Percentiles rank a stretch among this genome's conserved stretches.
These are phyloP conservation scores for Sterrhoptilus dennistouni DNA, from an alignment of 2,113 vertebrate genomes.

Conservation along the genomic window DNA sequence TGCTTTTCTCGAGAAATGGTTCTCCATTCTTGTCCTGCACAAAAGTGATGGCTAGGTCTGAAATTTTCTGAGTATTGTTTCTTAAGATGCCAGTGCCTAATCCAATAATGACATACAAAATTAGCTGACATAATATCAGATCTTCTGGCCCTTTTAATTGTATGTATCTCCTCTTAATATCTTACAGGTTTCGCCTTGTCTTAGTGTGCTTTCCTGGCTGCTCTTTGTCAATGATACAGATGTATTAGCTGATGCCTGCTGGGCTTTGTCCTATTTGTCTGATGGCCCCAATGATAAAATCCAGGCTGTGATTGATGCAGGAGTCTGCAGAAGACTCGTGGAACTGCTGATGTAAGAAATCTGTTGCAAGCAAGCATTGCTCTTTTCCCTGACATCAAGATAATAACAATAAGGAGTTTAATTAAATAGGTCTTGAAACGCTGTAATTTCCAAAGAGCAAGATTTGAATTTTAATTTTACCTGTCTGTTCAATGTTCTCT, in stretches of 20 bases:
- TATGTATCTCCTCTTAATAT: not conserved
- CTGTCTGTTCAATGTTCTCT: not conserved
- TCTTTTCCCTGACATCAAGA: not conserved
- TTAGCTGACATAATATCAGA: not conserved
- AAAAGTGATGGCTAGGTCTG: not conserved
- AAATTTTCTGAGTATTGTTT: not conserved
- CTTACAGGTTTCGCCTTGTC: slow-evolving; percentile 92
- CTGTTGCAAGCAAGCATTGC: not conserved
- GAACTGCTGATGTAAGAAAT: slow-evolving; percentile 91
- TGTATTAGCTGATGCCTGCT: slow-evolving; percentile 95
- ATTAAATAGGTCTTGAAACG: not conserved
- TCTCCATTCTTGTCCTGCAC: not conserved
- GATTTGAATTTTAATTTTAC: not conserved
- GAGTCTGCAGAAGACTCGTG: slow-evolving; percentile 95
- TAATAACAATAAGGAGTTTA: not conserved
- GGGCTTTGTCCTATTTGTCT: slow-evolving; percentile 96
- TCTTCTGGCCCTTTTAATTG: not conserved
- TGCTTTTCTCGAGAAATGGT: not conserved
- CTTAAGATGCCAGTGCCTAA: not conserved
- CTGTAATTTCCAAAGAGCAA: not conserved
- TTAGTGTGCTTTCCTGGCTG: slow-evolving; percentile 95
- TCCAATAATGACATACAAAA: not conserved
- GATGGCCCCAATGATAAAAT: slow-evolving; percentile 99
- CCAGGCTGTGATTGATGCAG: slow-evolving; percentile 97
- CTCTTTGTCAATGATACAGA: slow-evolving; percentile 96